Evolutionary conservation across 2,888 invertebrate genomes (phyloP).

Genomic region (Eristalis pertinax): DNA sequence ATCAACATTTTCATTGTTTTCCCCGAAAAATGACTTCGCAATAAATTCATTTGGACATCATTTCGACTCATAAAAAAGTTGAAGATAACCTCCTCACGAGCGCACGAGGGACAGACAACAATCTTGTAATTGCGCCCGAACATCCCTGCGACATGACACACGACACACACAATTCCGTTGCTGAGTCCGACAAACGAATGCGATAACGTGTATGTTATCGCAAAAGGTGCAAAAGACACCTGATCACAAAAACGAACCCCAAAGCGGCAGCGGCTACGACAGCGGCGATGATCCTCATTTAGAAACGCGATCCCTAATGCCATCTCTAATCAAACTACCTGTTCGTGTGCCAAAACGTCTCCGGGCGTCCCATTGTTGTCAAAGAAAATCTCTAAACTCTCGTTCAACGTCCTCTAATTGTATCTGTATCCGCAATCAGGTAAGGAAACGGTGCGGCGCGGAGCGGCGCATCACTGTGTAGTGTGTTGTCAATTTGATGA

Average conservation of each 20-base stretch:
- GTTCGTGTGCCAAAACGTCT: conserved; percentile 68
- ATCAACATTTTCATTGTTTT: conserved; percentile 7
- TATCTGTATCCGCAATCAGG: conserved; percentile 61
- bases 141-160: conserved; percentile 50
- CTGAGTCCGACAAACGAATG: conserved; percentile 45
- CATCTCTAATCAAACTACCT: conserved; percentile 65
- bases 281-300: conserved; percentile 42
- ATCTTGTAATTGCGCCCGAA: conserved; percentile 55
- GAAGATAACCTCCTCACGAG: conserved; percentile 33
- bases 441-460: conserved; percentile 7
- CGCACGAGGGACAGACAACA: conserved; percentile 17
- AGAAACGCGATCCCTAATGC: conserved; percentile 52
- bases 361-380: conserved; percentile 15
- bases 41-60: conserved; percentile 60
- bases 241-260: background rate
- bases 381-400: conserved; percentile 61
- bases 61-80: conserved; percentile 56
- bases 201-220: conserved; percentile 55
- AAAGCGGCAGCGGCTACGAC: background rate
- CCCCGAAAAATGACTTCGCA: conserved; percentile 37
- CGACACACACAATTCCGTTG: conserved; percentile 48
- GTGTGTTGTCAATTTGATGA: conserved; percentile 68
- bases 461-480: conserved; percentile 49
- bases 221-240: conserved; percentile 67
- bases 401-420: conserved; percentile 46